These are phyloP conservation scores for Stomatorhinus ivindoensis DNA, from an alignment of 2,113 vertebrate species.

Conservation along the genomic window DNA sequence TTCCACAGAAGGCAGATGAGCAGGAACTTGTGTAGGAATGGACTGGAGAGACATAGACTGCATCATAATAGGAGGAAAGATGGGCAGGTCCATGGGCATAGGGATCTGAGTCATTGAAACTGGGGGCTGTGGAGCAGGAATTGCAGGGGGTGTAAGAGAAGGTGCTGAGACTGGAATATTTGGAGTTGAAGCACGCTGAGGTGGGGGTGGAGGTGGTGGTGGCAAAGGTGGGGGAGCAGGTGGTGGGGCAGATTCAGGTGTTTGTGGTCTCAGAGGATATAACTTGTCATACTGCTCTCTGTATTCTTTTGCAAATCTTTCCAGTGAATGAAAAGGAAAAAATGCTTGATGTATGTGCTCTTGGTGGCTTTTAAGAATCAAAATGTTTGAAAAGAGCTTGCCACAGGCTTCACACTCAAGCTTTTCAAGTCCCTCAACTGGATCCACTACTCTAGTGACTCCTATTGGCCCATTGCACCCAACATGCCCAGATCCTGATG, in stretches of 20 bases:
- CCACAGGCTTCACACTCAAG: conserved; percentile 72
- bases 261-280: conserved; percentile 74
- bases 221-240: conserved; percentile 45
- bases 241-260: conserved; percentile 44
- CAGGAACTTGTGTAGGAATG: conserved; percentile 66
- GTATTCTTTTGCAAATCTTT: conserved; percentile 90
- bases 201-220: conserved; percentile 48
- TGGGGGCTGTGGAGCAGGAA: conserved; percentile 66
- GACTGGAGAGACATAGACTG: conserved; percentile 83
- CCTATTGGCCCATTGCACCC: conserved; percentile 28
- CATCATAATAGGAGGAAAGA: conserved; percentile 89
- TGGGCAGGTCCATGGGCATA: conserved; percentile 85
- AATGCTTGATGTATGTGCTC: conserved; percentile 88
- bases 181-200: conserved; percentile 58
- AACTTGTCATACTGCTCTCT: conserved; percentile 88
- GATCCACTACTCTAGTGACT: conserved; percentile 51
- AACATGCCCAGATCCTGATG: conserved; percentile 38
- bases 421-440: conserved; percentile 60
- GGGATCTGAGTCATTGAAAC: conserved; percentile 75
- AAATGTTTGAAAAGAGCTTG: conserved; percentile 88
- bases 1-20: conserved; percentile 75
- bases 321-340: conserved; percentile 82
- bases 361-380: conserved; percentile 95
- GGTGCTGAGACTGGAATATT: conserved; percentile 57
- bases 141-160: conserved; percentile 64